Evolutionary conservation across 2,113 vertebrate species (phyloP).

Genomic region (Elachura formosa): DNA sequence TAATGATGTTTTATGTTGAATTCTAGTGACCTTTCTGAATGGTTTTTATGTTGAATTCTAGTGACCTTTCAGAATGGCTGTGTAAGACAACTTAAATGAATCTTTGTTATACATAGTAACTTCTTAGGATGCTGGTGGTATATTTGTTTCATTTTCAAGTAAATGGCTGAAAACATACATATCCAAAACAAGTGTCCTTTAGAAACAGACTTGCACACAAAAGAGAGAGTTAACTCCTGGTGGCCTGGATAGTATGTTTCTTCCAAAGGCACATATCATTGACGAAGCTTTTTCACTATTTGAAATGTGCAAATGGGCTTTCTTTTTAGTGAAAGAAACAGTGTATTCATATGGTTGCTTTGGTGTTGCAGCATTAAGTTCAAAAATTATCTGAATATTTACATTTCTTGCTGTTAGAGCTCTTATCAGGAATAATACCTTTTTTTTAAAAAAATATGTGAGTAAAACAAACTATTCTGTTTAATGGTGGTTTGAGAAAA

Average conservation of each 20-base stretch:
- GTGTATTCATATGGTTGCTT: neutral
- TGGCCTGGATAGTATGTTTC: neutral
- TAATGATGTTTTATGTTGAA: neutral
- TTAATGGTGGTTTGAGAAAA: neutral
- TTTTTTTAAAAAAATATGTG: neutral
- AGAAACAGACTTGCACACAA: neutral
- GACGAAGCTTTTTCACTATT: neutral
- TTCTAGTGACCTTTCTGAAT: neutral
- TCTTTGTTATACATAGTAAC: neutral
- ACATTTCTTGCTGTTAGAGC: neutral
- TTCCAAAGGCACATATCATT: neutral
- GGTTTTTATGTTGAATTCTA: neutral
- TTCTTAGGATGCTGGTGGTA: neutral
- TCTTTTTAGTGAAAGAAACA: neutral
- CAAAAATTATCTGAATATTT: neutral
- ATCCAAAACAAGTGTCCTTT: neutral
- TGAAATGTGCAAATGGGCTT: neutral
- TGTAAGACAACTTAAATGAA: neutral
- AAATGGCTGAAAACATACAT: neutral
- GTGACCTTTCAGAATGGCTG: neutral
- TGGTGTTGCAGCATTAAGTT: neutral
- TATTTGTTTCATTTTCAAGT: neutral
- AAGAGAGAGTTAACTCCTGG: neutral
- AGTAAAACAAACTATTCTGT: neutral
- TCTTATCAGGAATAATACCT: neutral